These are phyloP conservation scores for Sepioteuthis lessoniana DNA, from an alignment of 2,888 invertebrate genomes.

Conservation along the genomic window DNA sequence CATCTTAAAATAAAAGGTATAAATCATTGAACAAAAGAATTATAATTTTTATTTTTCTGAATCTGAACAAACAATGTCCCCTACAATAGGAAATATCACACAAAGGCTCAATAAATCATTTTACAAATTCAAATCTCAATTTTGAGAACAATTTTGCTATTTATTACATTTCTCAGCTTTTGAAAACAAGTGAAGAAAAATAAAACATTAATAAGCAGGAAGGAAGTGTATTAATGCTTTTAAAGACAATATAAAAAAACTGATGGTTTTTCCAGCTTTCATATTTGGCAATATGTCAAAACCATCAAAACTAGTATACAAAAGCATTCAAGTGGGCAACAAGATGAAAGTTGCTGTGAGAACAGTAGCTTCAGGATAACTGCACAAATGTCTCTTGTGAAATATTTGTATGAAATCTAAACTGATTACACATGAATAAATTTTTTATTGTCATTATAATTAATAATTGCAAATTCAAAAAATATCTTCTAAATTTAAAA, in stretches of 20 bases:
- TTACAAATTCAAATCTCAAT: neutral
- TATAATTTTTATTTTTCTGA: too few relatives aligned
- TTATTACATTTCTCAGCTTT: neutral
- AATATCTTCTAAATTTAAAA: neutral
- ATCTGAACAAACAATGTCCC: neutral
- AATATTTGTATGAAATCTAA: neutral
- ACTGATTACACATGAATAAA: neutral
- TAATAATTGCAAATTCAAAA: neutral
- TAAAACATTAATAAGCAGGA: constrained; percentile 4
- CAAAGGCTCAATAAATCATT: neutral
- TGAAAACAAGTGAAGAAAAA: neutral
- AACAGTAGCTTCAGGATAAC: neutral
- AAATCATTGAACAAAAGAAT: too few relatives aligned
- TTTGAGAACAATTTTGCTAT: neutral
- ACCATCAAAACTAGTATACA: neutral
- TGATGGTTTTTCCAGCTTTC: constrained; percentile 7
- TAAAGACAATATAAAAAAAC: neutral
- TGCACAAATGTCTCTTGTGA: neutral
- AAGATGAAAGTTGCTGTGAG: neutral
- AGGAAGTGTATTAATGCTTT: constrained; percentile 33
- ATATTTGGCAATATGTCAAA: constrained; percentile 33
- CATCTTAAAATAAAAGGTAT: neutral
- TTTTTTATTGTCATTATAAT: neutral
- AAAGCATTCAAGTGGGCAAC: neutral
- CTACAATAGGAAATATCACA: neutral